These are phyloP conservation scores for human (Homo sapiens) DNA, from an alignment of 2,113 vertebrate genomes.

Conservation along the genomic window DNA sequence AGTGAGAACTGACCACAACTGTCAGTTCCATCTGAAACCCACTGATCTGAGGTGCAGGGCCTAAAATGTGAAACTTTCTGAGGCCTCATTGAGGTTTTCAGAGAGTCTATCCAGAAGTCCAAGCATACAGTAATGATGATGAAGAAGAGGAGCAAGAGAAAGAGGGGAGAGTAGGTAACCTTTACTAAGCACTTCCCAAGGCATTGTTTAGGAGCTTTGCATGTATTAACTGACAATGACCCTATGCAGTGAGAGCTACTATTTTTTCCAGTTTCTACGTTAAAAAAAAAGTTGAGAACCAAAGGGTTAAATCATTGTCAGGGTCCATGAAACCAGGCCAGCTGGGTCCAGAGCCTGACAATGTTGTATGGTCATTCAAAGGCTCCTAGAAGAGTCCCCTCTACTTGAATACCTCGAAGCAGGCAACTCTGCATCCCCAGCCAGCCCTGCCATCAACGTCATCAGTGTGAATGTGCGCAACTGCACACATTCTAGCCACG, in stretches of 20 bases:
- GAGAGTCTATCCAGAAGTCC: background rate
- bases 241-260: background rate
- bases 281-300: background rate
- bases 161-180: too few species aligned
- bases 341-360: background rate
- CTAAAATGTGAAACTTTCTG: background rate
- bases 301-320: background rate
- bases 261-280: background rate
- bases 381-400: background rate
- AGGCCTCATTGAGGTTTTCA: background rate
- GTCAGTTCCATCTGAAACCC: background rate
- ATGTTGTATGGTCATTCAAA: background rate
- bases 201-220: background rate
- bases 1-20: background rate
- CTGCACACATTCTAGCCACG: background rate
- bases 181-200: background rate
- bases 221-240: background rate
- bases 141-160: background rate
- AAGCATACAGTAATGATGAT: background rate
- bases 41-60: background rate
- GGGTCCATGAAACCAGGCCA: background rate
- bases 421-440: background rate
- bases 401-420: background rate
- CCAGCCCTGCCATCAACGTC: background rate
- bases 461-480: rapidly evolving